Evolutionary conservation across 2,113 vertebrate genomes (phyloP).

Genomic region (Sinosuthora webbiana): DNA sequence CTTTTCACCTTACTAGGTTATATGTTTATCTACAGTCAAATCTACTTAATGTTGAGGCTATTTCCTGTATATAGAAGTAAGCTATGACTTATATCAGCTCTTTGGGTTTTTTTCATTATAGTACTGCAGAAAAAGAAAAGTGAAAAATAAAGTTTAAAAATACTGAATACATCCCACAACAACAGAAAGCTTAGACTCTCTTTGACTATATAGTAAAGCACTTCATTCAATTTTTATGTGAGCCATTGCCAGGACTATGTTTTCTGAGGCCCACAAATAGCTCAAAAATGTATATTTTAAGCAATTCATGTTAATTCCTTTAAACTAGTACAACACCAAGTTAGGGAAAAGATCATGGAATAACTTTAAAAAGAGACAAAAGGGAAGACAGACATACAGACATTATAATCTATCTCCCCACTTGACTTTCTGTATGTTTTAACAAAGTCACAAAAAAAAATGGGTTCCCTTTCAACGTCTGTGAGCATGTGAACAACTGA

Average conservation of each 20-base stretch:
- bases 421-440: neutral
- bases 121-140: neutral
- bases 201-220: neutral
- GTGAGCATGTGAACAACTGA: neutral
- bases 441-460: neutral
- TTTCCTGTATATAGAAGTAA: neutral
- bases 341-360: neutral
- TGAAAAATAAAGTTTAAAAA: neutral
- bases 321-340: neutral
- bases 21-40: neutral
- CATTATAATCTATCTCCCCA: neutral
- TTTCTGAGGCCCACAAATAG: neutral
- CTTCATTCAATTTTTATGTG: neutral
- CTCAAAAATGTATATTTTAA: neutral
- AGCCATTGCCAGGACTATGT: neutral
- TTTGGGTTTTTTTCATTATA: neutral
- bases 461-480: neutral
- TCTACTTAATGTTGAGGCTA: neutral
- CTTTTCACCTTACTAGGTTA: neutral
- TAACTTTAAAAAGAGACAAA: conserved; percentile 1
- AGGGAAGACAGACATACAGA: neutral
- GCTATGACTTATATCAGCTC: neutral
- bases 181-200: neutral
- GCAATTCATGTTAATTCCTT: neutral
- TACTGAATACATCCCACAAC: neutral